Evolutionary conservation across 2,888 invertebrate genomes (phyloP).

Genomic region (Pachydiplax longipennis): DNA sequence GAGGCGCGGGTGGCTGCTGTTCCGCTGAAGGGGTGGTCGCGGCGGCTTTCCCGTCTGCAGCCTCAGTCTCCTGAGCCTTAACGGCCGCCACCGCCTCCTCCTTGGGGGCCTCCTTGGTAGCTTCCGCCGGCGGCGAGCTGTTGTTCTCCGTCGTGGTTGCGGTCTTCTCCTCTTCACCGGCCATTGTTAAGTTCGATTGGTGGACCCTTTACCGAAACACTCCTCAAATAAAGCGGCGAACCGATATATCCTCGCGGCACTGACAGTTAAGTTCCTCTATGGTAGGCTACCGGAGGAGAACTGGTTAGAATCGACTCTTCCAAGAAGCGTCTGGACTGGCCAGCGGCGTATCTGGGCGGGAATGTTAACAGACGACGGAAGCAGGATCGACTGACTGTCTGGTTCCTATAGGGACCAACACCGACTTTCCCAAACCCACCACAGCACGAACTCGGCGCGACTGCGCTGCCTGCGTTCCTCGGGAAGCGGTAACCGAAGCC

Average conservation of each 20-base stretch:
- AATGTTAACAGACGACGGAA: conserved; percentile 36
- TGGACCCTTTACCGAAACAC: background rate
- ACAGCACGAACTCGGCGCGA: conserved; percentile 43
- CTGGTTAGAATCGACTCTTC: background rate
- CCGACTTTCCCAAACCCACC: conserved; percentile 42
- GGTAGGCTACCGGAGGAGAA: background rate
- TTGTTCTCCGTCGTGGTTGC: conserved; percentile 69
- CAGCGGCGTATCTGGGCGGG: conserved; percentile 13
- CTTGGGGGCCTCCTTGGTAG: conserved; percentile 64
- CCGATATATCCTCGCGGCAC: background rate
- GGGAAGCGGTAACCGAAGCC: conserved; percentile 43
- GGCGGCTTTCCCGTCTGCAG: conserved; percentile 59
- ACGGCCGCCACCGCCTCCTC: conserved; percentile 47
- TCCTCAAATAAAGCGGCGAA: background rate
- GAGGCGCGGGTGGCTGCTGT: conserved; percentile 71
- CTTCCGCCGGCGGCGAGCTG: conserved; percentile 65
- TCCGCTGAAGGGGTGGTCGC: conserved; percentile 51
- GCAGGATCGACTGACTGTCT: conserved; percentile 35
- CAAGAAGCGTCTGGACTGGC: background rate
- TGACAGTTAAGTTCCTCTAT: background rate
- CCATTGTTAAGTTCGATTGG: conserved; percentile 63
- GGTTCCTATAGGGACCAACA: conserved; percentile 28
- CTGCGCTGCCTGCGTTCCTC: conserved; percentile 44
- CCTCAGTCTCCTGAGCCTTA: conserved; percentile 58
- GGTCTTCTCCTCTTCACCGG: conserved; percentile 78